These are phyloP conservation scores for Phlogophora meticulosa DNA, from an alignment of 2,888 invertebrate genomes.

Conservation along the genomic window DNA sequence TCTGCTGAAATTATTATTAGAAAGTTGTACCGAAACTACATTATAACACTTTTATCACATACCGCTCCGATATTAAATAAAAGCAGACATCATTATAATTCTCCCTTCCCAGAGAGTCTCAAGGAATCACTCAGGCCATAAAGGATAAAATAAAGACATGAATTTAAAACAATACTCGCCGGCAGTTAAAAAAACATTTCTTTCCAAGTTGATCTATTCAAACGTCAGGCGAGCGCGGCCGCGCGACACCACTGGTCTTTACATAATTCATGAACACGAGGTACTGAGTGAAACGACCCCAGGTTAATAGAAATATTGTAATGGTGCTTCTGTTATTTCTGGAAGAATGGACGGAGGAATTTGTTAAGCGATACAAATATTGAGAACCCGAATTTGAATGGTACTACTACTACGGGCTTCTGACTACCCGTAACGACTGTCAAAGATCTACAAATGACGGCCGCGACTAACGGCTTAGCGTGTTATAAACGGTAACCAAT, in stretches of 20 bases:
- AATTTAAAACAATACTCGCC: conserved; percentile 46
- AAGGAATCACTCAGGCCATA: conserved; percentile 18
- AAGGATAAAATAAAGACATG: conserved; percentile 47
- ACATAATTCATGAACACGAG: conserved; percentile 78
- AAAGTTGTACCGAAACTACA: neutral
- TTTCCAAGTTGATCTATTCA: conserved; percentile 66
- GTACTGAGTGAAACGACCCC: conserved; percentile 81
- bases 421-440: too few species aligned
- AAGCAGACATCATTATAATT: neutral
- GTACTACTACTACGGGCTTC: too few species aligned
- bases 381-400: too few species aligned
- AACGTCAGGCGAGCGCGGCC: conserved; percentile 58
- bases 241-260: conserved; percentile 60
- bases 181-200: conserved; percentile 53
- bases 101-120: neutral
- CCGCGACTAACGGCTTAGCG: too few species aligned
- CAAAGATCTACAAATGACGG: too few species aligned
- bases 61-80: neutral
- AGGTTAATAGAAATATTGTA: conserved; percentile 83
- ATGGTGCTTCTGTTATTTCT: conserved; percentile 68
- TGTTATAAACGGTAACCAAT: too few species aligned
- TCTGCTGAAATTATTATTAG: too few species aligned
- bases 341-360: neutral
- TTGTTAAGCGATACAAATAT: neutral
- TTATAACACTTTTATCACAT: neutral